Conservation (phyloP, 2,113 vertebrate species). For the Phodopus roborovskii region DNA sequence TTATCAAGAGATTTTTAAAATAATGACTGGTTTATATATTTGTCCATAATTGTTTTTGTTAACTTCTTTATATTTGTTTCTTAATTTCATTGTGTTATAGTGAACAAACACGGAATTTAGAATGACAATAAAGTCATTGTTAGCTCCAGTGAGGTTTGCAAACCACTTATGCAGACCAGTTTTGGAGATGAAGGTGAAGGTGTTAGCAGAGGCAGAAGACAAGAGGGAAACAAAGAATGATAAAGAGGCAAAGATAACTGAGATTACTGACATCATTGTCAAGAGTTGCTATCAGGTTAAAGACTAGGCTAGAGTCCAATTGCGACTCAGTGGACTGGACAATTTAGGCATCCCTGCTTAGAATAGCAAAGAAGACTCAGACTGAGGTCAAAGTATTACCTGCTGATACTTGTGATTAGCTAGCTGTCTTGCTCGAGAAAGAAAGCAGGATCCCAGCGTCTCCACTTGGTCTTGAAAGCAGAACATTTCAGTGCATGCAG, state of each 20-base stretch:
- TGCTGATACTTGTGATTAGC: not conserved
- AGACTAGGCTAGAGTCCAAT: not conserved
- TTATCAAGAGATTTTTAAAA: not conserved
- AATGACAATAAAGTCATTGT: not conserved
- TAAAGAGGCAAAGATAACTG: not conserved
- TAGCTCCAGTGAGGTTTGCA: not conserved
- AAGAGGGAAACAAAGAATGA: slow-evolving; percentile 4
- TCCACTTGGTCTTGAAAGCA: not conserved
- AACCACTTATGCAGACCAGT: not conserved
- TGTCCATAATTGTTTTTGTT: slow-evolving; percentile 18
- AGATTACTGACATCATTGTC: slow-evolving; percentile 26
- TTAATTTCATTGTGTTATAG: not conserved
- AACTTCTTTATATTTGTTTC: slow-evolving; percentile 14
- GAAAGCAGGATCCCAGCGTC: not conserved
- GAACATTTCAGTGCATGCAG: not conserved
- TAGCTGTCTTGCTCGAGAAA: not conserved
- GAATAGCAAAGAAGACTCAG: slow-evolving; percentile 13
- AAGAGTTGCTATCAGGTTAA: not conserved
- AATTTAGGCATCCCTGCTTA: slow-evolving; percentile 16
- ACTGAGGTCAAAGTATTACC: not conserved
- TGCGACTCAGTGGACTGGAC: not conserved
- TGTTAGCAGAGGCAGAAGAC: slow-evolving; percentile 10
- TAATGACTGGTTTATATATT: not conserved
- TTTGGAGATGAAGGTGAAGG: not conserved
- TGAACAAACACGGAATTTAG: not conserved